Base-by-base conservation (phyloP, 2,113 vertebrate species). In the Australoheros scitulus region DNA sequence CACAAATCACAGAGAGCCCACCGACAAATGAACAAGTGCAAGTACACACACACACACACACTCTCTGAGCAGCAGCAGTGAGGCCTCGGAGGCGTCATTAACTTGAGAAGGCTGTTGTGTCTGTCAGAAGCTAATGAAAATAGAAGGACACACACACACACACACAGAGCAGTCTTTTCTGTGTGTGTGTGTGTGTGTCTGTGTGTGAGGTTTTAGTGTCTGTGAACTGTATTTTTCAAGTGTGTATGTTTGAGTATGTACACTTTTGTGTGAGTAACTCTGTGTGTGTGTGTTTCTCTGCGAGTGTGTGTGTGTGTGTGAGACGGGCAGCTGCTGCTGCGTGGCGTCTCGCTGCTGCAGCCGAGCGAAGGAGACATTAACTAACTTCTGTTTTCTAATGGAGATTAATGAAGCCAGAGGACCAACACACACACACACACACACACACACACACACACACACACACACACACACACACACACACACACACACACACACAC, bases 381-480 rank as follows among this genome's bases (percentile, higher is more conserved):
- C 93, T 94, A 95, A 96, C 94, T 96, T 95, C 92, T 96, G 94
- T 95, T 95, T 94, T 95, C 92, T 95, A 95, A 95, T 95, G 94
- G 95, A 95, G 95, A 95, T 95, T 95, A 95, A 95, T 95, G 95
- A 95, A 95, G 91, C 93, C 88, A 84, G 88, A 79, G 80, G 24
- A 84, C 55, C 55, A 36, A 57, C 34, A 78, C 75, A 81, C 77
- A 84, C 82, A 89, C 79, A 79, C 59, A 64, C 47, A 72, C 24
- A 82, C 41, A 84, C n/a, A 65, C 43, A 74, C 52, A 84, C 14
- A 74, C 7, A 34, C 36, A 59, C 22, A 80, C n/a, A 80, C 24
- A 58, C 52, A 3, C 3, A 56, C 20, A 52, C 15, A 52, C 15
- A 18, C 3, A 7, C 15, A 18, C 50, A 50, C 32, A 6, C 14